phyloP scores from a whole-genome alignment of 2,113 vertebrate species.

The Zeus faber region DNA sequence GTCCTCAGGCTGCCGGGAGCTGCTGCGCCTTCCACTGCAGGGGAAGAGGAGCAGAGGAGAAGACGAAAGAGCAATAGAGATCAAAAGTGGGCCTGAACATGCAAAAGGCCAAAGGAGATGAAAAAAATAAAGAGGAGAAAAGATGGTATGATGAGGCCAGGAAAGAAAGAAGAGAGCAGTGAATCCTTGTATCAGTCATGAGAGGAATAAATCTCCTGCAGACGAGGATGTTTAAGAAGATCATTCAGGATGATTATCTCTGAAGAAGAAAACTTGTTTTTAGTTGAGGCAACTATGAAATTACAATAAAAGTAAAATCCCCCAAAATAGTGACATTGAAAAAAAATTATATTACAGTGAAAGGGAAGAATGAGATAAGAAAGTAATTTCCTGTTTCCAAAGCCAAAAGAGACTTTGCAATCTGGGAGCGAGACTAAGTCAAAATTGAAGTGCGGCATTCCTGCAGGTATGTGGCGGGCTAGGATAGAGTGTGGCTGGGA shows the following conservation, averaged over 20 bases:
- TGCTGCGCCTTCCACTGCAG: conserved; percentile 22
- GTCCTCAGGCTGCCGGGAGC: too few relatives aligned
- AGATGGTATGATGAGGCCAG: conserved; percentile 22
- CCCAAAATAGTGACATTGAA: too few relatives aligned
- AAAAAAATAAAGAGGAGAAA: conserved; percentile 24
- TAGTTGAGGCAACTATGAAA: too few relatives aligned
- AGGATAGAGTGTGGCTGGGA: conserved; percentile 14
- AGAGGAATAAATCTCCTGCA: too few relatives aligned
- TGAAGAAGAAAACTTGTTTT: too few relatives aligned
- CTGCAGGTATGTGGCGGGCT: conserved; percentile 1
- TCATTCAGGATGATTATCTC: too few relatives aligned
- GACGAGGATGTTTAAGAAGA: too few relatives aligned
- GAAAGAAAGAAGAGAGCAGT: conserved; percentile 13
- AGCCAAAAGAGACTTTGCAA: not conserved
- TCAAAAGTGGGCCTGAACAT: conserved; percentile 16
- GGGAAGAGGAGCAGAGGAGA: conserved; percentile 36
- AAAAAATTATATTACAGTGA: conserved; percentile 1
- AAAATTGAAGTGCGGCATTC: conserved; percentile 1
- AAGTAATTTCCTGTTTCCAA: not conserved
- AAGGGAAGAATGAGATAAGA: not conserved
- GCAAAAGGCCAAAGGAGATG: conserved; percentile 25
- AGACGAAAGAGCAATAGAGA: conserved; percentile 19
- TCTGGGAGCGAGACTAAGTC: conserved; percentile 10
- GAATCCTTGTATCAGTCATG: too few relatives aligned
- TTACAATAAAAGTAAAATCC: too few relatives aligned